phyloP scores from a whole-genome alignment of 2,113 vertebrate species.

The Chaetops frenatus region DNA sequence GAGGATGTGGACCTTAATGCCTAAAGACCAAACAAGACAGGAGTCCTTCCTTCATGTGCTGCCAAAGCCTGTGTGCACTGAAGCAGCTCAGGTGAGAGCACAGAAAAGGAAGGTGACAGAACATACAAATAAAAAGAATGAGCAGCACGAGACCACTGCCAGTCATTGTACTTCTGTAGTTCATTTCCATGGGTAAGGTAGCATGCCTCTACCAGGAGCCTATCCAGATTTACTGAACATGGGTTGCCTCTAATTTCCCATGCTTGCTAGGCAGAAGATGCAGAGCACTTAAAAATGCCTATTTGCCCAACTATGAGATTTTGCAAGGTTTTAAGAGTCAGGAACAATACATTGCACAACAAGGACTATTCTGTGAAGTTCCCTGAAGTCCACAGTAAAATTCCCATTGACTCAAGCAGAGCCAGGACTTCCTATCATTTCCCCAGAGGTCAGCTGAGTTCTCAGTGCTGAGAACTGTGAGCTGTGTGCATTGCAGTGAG shows the following conservation, averaged over 20 bases:
- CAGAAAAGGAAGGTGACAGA: neutral
- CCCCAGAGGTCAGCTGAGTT: slow-evolving; percentile 12
- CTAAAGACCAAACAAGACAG: neutral
- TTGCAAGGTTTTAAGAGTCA: neutral
- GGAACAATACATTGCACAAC: neutral
- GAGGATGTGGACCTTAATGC: neutral
- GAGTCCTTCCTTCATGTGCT: neutral
- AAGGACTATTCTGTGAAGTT: neutral
- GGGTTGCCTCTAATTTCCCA: neutral
- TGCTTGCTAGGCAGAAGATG: neutral
- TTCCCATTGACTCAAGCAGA: slow-evolving; percentile 42
- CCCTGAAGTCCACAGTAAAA: slow-evolving; percentile 12
- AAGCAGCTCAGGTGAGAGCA: neutral
- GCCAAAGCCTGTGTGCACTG: neutral
- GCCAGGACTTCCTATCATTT: slow-evolving; percentile 37
- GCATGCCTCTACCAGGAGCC: neutral
- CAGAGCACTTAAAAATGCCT: neutral
- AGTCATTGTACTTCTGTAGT: neutral
- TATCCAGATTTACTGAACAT: neutral
- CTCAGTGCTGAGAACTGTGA: neutral
- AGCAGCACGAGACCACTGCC: neutral
- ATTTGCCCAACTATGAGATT: neutral
- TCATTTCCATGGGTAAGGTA: neutral
- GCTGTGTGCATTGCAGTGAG: neutral
- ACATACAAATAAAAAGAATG: neutral